phyloP scores from a whole-genome alignment of 2,888 invertebrate species.

The Acleris cristana region DNA sequence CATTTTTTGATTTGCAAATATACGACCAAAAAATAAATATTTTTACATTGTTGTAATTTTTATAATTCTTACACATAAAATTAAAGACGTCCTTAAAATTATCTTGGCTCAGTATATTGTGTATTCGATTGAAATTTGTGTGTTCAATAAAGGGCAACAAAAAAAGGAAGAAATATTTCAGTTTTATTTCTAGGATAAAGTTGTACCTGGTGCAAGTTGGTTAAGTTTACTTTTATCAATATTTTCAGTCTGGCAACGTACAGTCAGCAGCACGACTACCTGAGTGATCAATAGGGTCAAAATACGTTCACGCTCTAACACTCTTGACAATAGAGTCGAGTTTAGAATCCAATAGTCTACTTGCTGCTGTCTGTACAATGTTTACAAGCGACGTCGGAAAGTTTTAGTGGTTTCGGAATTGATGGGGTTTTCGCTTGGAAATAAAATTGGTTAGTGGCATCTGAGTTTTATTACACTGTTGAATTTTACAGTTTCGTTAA shows the following conservation, averaged over 20 bases:
- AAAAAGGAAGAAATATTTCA: no score
- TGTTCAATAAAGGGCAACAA: no score
- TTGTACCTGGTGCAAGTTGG: background rate
- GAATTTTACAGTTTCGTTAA: background rate
- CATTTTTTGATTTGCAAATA: background rate
- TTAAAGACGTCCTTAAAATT: no score
- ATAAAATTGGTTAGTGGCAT: slow-evolving; percentile 1
- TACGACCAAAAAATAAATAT: background rate
- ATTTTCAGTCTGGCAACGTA: background rate
- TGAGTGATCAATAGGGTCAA: background rate
- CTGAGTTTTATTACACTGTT: background rate
- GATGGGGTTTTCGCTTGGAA: slow-evolving; percentile 5
- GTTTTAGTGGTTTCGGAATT: slow-evolving; percentile 2
- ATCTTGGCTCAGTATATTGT: no score
- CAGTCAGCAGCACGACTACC: no score
- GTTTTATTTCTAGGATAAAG: no score
- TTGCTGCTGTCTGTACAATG: slow-evolving; percentile 4
- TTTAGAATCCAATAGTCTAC: no score
- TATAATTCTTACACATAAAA: no score
- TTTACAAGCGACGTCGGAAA: slow-evolving; percentile 12
- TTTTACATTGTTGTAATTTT: no score
- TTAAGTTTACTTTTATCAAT: background rate
- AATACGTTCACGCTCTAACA: background rate
- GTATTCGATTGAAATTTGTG: no score
- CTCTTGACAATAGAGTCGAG: no score